Base-by-base conservation (phyloP, 2,113 vertebrate genomes). In the Pachyramphus minor region DNA sequence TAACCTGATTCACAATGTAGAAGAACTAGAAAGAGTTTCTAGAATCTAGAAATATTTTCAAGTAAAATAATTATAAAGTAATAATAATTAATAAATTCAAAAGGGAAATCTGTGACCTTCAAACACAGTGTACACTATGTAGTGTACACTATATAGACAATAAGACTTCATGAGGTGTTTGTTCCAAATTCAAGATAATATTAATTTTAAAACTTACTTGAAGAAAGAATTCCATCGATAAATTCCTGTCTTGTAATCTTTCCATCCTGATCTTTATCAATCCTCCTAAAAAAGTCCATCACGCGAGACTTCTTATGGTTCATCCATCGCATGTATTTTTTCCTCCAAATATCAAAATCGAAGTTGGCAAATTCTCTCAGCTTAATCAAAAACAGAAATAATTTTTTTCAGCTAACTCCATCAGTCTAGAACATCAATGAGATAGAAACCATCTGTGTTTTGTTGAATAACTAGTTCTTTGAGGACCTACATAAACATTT, bases 271-370 rank as follows among this genome's bases (percentile, higher is more conserved):
- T 99, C 99, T 97, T 99, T 99, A 96, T 99, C 99, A 56, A 99
- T 99, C 85, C 99, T 99, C 24, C 99, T 98, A 96, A 99, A 99
- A 97, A 99, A 99, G 96, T 99, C 99, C 99, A 99, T 99, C 89
- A 99, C 99, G 1, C 99, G 98, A 25, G 99, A 99, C 95, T 99
- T 99, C 96, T 99, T 99, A 91, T 99, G 99, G 97, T 99, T 99
- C 99, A 99, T 99, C 99, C 99, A 99, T 23, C 99, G 98, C 99
- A 99, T 99, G 96, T 99, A 99, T 88, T 99, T 99, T 96, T 99
- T 99, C 91, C 99, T 98, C 99, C 99, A 99, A 93, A 99, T 97
- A 87, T 99, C 99, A 96, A 99, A 99, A 97, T 99, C 99, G 72
- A 99, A 99, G 98, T 99, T 99, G 94, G 99, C 99, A 94, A 99